Percentiles rank a stretch among this genome's conserved stretches.
Evolutionary conservation across 2,888 invertebrate genomes (phyloP).

Genomic region (Melieria crassipennis): DNA sequence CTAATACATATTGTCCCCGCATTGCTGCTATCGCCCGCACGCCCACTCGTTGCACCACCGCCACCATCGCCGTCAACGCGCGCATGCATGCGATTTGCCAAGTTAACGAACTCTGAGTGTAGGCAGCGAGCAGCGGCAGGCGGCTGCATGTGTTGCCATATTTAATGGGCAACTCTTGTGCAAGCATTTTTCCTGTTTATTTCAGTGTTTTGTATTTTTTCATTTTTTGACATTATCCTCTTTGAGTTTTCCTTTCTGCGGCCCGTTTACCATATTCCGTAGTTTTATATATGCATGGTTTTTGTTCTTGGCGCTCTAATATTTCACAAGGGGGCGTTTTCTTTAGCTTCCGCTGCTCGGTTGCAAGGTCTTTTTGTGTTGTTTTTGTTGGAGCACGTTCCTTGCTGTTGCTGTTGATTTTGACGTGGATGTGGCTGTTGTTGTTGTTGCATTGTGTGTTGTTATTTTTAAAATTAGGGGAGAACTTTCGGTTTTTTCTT

Average conservation of each 20-base stretch:
- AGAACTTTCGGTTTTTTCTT: constrained; percentile 61
- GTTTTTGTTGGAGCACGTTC: constrained; percentile 36
- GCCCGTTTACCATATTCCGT: neutral
- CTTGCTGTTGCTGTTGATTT: constrained; percentile 26
- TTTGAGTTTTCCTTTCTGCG: neutral
- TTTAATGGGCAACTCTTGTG: constrained; percentile 10
- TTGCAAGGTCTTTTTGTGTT: constrained; percentile 24
- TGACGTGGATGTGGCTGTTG: constrained; percentile 16
- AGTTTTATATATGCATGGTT: neutral
- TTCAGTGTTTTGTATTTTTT: constrained; percentile 13
- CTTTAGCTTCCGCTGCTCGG: constrained; percentile 17
- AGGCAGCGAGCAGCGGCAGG: constrained; percentile 13
- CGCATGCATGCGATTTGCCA: constrained; percentile 40
- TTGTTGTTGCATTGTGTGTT: constrained; percentile 30
- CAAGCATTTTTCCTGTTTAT: neutral
- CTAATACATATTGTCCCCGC: constrained; percentile 29
- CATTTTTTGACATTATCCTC: constrained; percentile 14
- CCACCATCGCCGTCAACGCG: neutral
- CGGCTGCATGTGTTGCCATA: constrained; percentile 2
- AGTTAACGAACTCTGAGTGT: constrained; percentile 56
- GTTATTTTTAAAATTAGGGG: constrained; percentile 58
- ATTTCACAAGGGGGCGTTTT: no score
- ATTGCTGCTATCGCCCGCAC: constrained; percentile 9
- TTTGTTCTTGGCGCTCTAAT: neutral
- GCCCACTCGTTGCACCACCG: neutral